Base-by-base conservation (phyloP, 2,797 vertebrate genomes). In the Pagetopsis macropterus region DNA sequence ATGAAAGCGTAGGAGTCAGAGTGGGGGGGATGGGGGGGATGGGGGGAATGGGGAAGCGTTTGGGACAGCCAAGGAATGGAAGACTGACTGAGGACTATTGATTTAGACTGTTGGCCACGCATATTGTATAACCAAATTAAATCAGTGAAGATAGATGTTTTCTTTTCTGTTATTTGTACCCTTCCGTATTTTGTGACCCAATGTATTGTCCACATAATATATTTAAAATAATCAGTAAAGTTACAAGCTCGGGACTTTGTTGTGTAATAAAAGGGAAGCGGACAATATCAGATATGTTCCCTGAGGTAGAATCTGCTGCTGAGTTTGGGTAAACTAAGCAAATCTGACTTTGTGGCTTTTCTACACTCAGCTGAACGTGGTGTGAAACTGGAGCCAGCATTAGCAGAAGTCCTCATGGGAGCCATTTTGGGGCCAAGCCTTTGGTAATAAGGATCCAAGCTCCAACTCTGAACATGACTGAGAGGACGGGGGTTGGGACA, bases 1-100 rank as follows among this genome's bases (percentile, higher is more conserved):
- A 90, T 84, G 81, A 88, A 85, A 84, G 82, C 58, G 85, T 87
- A 65, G 88, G 84, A 86, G 86, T 82, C 27, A n/a, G 48, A 70
- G 68, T 11, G 68, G 74, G 78, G 45, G 68, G 67, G 21, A 61
- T 70, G 75, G 65, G 68, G 58, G 21, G 21, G 21, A 21, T 21
- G 21, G 21, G 58, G 48, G 70, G 79, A 81, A 15, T 49, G 79
- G 80, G 84, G 55, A 71, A 60, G 66, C 49, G 80, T 66, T 54
- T 6, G 43, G 72, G 78, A 76, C 58, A 64, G 76, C 40, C 56
- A 17, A 51, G 21, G 54, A 84, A 70, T 76, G 54, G 64, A 81
- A 69, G 74, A 55, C 75, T 74, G 75, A 78, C 0, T 8, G 86
- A 74, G 65, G 57, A 77, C 37, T 86, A 76, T 84, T 82, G 87